phyloP scores from a whole-genome alignment of 2,797 vertebrate genomes.

The Neoniphon sammara region DNA sequence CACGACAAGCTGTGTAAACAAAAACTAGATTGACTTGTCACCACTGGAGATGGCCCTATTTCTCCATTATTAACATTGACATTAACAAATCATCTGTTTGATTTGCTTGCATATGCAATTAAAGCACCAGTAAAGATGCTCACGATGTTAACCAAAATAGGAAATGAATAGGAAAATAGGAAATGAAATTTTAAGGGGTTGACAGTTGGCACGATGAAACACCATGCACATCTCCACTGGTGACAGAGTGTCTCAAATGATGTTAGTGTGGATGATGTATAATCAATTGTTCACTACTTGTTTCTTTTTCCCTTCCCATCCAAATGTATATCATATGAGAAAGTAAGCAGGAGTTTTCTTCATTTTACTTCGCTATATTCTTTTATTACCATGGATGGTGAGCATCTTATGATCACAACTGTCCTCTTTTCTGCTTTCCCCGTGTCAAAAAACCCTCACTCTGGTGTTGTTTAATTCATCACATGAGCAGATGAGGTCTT shows the following conservation, averaged over 20 bases:
- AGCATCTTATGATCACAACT: constrained; percentile 30
- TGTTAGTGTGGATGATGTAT: too few relatives aligned
- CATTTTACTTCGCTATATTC: not conserved
- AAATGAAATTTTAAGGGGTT: not conserved
- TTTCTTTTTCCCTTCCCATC: not conserved
- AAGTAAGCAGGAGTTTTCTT: constrained; percentile 11
- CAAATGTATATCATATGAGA: constrained; percentile 8
- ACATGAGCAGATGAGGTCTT: constrained; percentile 61
- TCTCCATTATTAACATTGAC: too few relatives aligned
- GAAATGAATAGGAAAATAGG: not conserved
- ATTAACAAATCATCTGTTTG: not conserved
- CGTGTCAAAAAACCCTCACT: constrained; percentile 40
- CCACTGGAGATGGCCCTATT: too few relatives aligned
- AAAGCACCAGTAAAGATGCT: too few relatives aligned
- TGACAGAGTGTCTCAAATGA: too few relatives aligned
- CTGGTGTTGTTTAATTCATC: constrained; percentile 70
- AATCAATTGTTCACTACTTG: not conserved
- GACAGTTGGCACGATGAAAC: not conserved
- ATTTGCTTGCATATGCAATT: not conserved
- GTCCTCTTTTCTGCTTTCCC: constrained; percentile 38
- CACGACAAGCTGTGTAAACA: not conserved
- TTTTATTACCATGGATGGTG: constrained; percentile 14
- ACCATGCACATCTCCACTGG: too few relatives aligned
- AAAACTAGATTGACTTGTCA: too few relatives aligned
- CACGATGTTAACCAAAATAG: not conserved